Base-by-base conservation (phyloP, 2,888 invertebrate species). In the Hirtodrosophila histrioides region DNA sequence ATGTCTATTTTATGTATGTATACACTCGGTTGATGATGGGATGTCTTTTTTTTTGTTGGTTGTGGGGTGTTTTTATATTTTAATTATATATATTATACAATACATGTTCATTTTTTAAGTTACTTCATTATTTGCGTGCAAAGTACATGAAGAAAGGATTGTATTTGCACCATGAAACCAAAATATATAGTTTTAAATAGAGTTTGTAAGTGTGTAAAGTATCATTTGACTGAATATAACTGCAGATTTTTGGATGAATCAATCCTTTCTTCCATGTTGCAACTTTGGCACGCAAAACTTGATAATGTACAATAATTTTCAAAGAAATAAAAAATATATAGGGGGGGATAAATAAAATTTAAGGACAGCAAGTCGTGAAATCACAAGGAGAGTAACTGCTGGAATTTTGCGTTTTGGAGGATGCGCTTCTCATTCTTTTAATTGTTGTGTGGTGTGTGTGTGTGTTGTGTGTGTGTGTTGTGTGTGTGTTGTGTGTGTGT, bases 41-140 rank as follows among this genome's bases (percentile, higher is more conserved):
- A 48, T 60, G 56, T 55, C 41, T 36, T 54, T 53, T 46, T 23
- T 7, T 50, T 27, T 51, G 33, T 11, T 53, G 37, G 7, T 35
- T 50, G 36, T 40, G 49, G 12, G 33, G 12, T 48, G 23, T 50
- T 48, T 46, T 46, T 45, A 44, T 56, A 39, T 57, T 62, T 54
- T 37, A 53, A 27, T 62, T 58, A 36, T 24, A 45, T 69, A 17
- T 17, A 17, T 61, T 61, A 58, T 53, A 75, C 72, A 72, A 55
- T 55, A 69, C 40, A 64, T 55, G n/a, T 37, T 58, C 17, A n/a
- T 46, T 69, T 69, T 57, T 44, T 54, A 37, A 46, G 61, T 35
- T 48, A n/a, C 51, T 48, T 17, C 12, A 61, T 40, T 45, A 60
- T 39, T 69, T 45, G 62, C 53, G 23, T 17, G 17, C 11, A 44